A percentile compares a stretch with the other conserved stretches of the same genome.
Evolutionary conservation across 2,888 invertebrate genomes (phyloP).

Genomic region (Penaeus monodon): DNA sequence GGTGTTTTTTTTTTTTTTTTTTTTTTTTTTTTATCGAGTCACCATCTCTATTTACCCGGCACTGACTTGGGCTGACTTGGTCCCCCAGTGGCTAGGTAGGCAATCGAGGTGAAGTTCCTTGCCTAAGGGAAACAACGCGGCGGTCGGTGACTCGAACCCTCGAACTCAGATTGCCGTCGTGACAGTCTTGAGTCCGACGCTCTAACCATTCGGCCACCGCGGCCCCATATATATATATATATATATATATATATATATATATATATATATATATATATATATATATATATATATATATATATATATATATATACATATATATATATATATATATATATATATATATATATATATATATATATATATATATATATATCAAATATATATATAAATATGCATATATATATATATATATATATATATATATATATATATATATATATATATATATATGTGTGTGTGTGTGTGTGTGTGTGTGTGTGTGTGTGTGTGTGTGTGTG

Average conservation of each 20-base stretch:
- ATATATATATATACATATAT: constrained; percentile 19
- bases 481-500: constrained; percentile 34
- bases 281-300: constrained; percentile 8
- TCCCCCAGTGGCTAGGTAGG: too few species aligned
- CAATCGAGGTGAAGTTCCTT: too few species aligned
- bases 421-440: constrained; percentile 27
- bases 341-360: constrained; percentile 16
- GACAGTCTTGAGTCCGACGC: too few species aligned
- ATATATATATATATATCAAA: constrained; percentile 26
- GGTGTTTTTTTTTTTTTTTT: too few species aligned
- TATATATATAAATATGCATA: constrained; percentile 27
- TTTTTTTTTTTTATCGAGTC: too few species aligned
- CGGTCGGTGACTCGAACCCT: too few species aligned
- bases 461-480: constrained; percentile 13
- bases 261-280: not conserved
- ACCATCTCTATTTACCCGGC: too few species aligned
- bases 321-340: constrained; percentile 21
- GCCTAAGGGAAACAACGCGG: too few species aligned
- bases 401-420: constrained; percentile 24
- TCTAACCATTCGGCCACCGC: too few species aligned
- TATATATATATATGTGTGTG: constrained; percentile 36
- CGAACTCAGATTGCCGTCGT: too few species aligned
- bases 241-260: not conserved
- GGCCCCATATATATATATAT: constrained; percentile 5
- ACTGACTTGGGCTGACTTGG: too few species aligned